These are phyloP conservation scores for Isotomurus palustris DNA, from an alignment of 2,888 invertebrate genomes.

Conservation along the genomic window DNA sequence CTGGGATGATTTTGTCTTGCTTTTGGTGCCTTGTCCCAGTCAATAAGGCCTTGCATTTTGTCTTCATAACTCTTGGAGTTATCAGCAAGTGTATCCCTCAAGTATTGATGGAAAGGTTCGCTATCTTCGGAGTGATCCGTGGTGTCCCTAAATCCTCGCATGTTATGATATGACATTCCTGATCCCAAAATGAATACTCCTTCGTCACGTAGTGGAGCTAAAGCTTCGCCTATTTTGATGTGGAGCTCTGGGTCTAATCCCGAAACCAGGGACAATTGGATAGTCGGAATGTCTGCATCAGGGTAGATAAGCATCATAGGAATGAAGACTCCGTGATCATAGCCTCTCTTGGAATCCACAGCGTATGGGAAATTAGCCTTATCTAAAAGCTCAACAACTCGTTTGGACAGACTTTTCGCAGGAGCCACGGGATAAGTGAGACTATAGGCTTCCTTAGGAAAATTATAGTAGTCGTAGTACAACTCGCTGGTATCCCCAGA, in stretches of 20 bases:
- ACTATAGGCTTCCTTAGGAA: conserved; percentile 31
- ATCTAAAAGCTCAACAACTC: conserved; percentile 17
- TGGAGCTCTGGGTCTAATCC: conserved; percentile 28
- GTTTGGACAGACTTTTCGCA: conserved; percentile 13
- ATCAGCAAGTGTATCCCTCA: conserved; percentile 14
- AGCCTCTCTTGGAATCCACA: conserved; percentile 26
- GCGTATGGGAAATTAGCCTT: conserved; percentile 17
- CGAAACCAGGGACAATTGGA: conserved; percentile 29
- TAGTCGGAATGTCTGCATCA: conserved; percentile 24
- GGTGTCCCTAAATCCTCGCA: conserved; percentile 20
- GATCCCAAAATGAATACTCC: conserved; percentile 34
- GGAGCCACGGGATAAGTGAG: conserved; percentile 23
- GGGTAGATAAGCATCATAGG: conserved; percentile 34
- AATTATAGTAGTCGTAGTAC: conserved; percentile 37
- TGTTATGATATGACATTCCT: conserved; percentile 30
- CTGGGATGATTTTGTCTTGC: conserved; percentile 33
- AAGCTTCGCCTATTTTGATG: conserved; percentile 30
- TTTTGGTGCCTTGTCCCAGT: conserved; percentile 28
- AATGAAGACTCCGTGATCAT: conserved; percentile 37
- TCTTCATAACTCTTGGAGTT: conserved; percentile 13
- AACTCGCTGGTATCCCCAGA: conserved; percentile 17
- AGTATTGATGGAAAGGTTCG: conserved; percentile 27
- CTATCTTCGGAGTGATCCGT: conserved; percentile 23
- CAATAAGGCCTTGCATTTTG: conserved; percentile 14
- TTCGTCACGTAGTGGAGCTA: conserved; percentile 30